Conservation (phyloP, 2,888 invertebrate species). For the Mimumesa dahlbomi region DNA sequence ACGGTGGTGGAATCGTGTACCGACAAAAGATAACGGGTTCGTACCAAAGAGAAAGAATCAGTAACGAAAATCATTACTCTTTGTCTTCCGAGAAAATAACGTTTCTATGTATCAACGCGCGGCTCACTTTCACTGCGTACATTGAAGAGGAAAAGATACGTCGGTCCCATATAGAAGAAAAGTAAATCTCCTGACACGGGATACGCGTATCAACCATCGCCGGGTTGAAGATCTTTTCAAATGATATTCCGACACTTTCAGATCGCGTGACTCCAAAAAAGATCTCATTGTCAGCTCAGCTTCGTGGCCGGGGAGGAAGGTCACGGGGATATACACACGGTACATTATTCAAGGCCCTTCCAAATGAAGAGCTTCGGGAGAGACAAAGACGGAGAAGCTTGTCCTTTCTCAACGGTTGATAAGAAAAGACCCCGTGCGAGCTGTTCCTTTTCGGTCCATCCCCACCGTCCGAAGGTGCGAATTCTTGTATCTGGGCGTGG, state of each 20-base stretch:
- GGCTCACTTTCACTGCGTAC: too few species aligned
- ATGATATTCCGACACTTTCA: not conserved
- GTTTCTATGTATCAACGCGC: too few species aligned
- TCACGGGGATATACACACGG: constrained; percentile 38
- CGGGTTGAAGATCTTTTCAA: too few species aligned
- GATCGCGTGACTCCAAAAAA: constrained; percentile 63
- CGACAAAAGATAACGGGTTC: too few species aligned
- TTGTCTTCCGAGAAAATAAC: too few species aligned
- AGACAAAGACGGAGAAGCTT: constrained; percentile 17
- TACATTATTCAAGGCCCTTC: constrained; percentile 50
- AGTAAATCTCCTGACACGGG: too few species aligned
- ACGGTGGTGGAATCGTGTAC: too few species aligned
- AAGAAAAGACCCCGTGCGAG: constrained; percentile 47
- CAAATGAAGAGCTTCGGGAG: constrained; percentile 26
- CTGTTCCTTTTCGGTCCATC: constrained; percentile 38
- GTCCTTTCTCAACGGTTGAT: constrained; percentile 48
- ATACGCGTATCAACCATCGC: too few species aligned
- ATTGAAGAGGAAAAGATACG: too few species aligned
- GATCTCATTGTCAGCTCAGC: constrained; percentile 40
- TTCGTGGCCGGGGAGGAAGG: constrained; percentile 39
- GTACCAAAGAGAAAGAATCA: too few species aligned
- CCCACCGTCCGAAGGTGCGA: constrained; percentile 70
- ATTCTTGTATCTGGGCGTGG: constrained; percentile 75
- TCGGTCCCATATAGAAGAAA: too few species aligned
- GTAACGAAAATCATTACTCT: too few species aligned